Evolutionary conservation across 1,140 invertebrate genomes (phyloP), one percentile per base, ranked within the genome.

Genomic region (Sminthurides bifidus): DNA sequence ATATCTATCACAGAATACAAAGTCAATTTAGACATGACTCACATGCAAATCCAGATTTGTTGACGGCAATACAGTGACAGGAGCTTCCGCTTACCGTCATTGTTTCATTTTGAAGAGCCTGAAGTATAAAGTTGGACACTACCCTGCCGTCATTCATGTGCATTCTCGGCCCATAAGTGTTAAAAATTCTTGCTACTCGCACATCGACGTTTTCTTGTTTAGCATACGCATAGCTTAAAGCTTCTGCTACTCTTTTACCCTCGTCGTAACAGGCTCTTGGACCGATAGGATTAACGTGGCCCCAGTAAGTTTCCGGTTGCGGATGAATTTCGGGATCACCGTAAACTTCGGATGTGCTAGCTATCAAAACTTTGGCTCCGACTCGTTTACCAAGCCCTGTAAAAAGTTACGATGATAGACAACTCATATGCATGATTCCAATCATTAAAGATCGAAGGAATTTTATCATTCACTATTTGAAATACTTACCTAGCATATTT

Each of bases 91-190:
- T 75, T 73, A 92, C 87, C 0, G 94, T 98, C 37, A 98, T 93
- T 6, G 88, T 85, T 68, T 95, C 79, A 72, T 93, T 90, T 69
- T 93, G 84, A 46, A 99, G 72, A 6, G 93, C 90, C 75, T 99
- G 95, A 43, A 97, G 78, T 60, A 99, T 93, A 68, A 99, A 98
- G 75, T 98, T 98, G 14, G 92, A 97, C 0, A 99, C 95, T 2
- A 99, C 95, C 38, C 96, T 75, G 4, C 95, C 95, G 75, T 99
- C 96, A 67, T 96, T 94, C 77, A 95, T 92, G 68, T 98, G 93
- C 96, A 99, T 99, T 68, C 95, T 74, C 0, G 95, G 95, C n/a
- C 96, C 96, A 71, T 94, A 98, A 0, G 96, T 99, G 69, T 99
- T 99, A 69, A 99, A 99, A 63, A 99, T 98, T 60, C 96, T 76